Conservation (phyloP, 1,140 invertebrate genomes). For the Drosophila punjabiensis region DNA sequence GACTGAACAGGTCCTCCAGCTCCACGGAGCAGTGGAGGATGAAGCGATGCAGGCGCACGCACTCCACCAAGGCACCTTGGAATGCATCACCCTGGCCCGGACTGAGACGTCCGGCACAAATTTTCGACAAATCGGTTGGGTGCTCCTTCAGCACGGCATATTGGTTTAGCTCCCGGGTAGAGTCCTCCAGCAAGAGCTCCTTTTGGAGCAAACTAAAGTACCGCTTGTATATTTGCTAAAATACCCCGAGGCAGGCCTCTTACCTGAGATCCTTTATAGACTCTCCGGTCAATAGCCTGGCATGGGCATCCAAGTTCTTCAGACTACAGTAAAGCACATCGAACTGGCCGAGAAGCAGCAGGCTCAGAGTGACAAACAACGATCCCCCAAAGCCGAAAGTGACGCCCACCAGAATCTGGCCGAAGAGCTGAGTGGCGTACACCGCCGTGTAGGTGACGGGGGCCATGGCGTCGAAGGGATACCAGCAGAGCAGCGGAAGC, state of each 20-base stretch:
- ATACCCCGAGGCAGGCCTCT: background rate
- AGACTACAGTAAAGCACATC: slow-evolving; percentile 81
- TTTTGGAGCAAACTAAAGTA: slow-evolving; percentile 41
- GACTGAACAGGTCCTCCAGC: slow-evolving; percentile 74
- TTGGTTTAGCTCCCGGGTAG: slow-evolving; percentile 68
- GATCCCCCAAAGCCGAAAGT: slow-evolving; percentile 57
- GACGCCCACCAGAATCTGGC: slow-evolving; percentile 64
- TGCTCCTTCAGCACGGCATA: slow-evolving; percentile 67
- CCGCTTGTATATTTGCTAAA: too few relatives aligned
- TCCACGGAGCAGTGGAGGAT: slow-evolving; percentile 57
- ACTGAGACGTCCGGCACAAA: slow-evolving; percentile 1
- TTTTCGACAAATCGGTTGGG: slow-evolving; percentile 43
- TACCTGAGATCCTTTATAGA: slow-evolving; percentile 50
- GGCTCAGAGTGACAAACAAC: slow-evolving; percentile 65
- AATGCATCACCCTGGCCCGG: slow-evolving; percentile 19
- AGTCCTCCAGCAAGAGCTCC: slow-evolving; percentile 42
- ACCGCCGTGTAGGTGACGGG: slow-evolving; percentile 50
- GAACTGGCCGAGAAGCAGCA: slow-evolving; percentile 70
- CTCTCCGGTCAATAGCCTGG: slow-evolving; percentile 45
- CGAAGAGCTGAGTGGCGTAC: slow-evolving; percentile 68
- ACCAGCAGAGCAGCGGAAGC: slow-evolving; percentile 74
- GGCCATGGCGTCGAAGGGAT: slow-evolving; percentile 75
- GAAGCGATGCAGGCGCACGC: slow-evolving; percentile 70
- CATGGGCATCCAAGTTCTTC: slow-evolving; percentile 75
- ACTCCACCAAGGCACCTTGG: slow-evolving; percentile 62